phyloP scores from a whole-genome alignment of 2,797 vertebrate genomes.

The Macropus fuliginosus region DNA sequence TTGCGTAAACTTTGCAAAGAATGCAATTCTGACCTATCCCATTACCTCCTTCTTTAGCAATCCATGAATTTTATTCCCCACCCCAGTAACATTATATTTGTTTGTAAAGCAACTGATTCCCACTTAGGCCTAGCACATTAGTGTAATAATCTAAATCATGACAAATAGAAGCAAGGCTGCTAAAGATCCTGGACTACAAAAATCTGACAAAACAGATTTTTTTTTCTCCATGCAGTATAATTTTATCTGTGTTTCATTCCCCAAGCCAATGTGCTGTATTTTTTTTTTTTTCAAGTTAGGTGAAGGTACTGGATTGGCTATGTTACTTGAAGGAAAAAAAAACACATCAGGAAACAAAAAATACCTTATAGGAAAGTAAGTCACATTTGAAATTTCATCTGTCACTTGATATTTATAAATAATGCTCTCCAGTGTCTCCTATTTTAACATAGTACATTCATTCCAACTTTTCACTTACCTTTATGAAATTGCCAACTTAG shows the following conservation, averaged over 20 bases:
- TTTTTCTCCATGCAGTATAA: background rate
- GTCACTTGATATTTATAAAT: background rate
- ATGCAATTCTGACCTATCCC: background rate
- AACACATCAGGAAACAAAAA: background rate
- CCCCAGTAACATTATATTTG: background rate
- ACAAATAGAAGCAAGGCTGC: background rate
- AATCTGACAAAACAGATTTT: background rate
- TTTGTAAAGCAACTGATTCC: background rate
- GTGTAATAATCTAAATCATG: constrained; percentile 1
- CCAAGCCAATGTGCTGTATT: background rate
- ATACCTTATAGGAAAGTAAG: background rate
- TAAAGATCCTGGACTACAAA: background rate
- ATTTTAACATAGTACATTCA: too few relatives aligned
- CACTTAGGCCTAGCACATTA: background rate
- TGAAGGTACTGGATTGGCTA: background rate
- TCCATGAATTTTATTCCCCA: background rate
- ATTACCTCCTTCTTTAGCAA: background rate
- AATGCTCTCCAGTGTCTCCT: background rate
- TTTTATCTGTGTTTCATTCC: background rate
- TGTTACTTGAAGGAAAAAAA: background rate
- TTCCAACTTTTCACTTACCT: too few relatives aligned
- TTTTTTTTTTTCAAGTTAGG: background rate
- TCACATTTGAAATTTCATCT: background rate
- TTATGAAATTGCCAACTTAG: too few relatives aligned
- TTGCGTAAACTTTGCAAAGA: background rate